Conservation (phyloP, 2,113 vertebrate species). For the Mola mola region DNA sequence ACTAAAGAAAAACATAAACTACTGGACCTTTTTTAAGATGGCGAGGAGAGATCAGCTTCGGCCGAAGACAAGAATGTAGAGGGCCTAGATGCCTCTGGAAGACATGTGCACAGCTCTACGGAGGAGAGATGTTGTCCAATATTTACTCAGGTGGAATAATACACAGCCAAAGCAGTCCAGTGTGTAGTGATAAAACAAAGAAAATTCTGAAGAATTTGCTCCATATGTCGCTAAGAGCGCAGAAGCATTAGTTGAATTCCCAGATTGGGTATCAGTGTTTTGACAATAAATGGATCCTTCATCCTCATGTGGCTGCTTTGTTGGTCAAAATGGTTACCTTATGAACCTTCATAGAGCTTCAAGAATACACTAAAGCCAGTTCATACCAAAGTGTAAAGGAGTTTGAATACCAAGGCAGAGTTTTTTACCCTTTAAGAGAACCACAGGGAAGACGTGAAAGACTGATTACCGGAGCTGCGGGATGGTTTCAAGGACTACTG, state of each 20-base stretch:
- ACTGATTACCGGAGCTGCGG: conserved; percentile 3
- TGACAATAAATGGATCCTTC: conserved; percentile 63
- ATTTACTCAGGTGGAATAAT: conserved; percentile 96
- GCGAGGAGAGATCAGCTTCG: conserved; percentile 33
- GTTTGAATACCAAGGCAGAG: background rate
- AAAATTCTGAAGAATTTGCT: conserved; percentile 88
- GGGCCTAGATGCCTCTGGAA: conserved; percentile 36
- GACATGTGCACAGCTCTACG: conserved; percentile 75
- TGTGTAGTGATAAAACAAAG: conserved; percentile 88
- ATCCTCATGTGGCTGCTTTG: background rate
- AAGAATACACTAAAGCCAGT: conserved; percentile 1
- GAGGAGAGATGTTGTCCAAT: conserved; percentile 84
- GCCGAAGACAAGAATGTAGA: conserved; percentile 15
- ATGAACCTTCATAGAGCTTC: background rate
- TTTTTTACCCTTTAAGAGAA: background rate
- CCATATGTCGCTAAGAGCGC: conserved; percentile 77
- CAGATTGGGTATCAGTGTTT: conserved; percentile 66
- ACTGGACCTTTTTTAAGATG: conserved; percentile 62
- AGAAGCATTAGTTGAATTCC: conserved; percentile 70
- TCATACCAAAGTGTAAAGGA: background rate
- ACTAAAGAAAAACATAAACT: conserved; percentile 69
- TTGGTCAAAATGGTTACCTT: conserved; percentile 27
- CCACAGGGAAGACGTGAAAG: background rate
- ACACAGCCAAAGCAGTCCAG: conserved; percentile 83
- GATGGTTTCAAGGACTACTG: background rate